Conservation (phyloP, 2,888 invertebrate species). For the Mimumesa dahlbomi region DNA sequence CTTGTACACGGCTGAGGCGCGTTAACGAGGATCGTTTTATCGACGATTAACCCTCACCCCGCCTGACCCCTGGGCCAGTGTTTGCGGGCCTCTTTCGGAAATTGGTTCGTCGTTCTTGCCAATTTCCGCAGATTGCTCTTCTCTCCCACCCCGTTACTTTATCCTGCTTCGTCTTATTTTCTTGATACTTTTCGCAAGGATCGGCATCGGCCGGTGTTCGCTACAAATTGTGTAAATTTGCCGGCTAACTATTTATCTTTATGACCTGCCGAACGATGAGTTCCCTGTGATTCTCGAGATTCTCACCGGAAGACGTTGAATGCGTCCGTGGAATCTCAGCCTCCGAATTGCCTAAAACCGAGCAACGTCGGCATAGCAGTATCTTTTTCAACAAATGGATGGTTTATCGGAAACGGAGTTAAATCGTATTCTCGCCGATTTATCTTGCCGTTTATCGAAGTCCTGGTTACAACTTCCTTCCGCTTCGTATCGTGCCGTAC, state of each 20-base stretch:
- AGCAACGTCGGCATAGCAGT: too few relatives aligned
- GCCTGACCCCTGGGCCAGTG: slow-evolving; percentile 75
- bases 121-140: slow-evolving; percentile 75
- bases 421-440: slow-evolving; percentile 5
- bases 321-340: slow-evolving; percentile 67
- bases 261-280: slow-evolving; percentile 70
- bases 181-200: slow-evolving; percentile 40
- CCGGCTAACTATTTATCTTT: slow-evolving; percentile 79
- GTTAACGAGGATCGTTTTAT: slow-evolving; percentile 80
- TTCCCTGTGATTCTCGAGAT: slow-evolving; percentile 35
- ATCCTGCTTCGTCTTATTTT: slow-evolving; percentile 31
- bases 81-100: slow-evolving; percentile 74
- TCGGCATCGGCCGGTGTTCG: slow-evolving; percentile 59
- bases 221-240: slow-evolving; percentile 79
- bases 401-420: too few relatives aligned
- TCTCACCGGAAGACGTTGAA: slow-evolving; percentile 33
- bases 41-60: slow-evolving; percentile 78
- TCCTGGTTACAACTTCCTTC: slow-evolving; percentile 54
- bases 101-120: slow-evolving; percentile 77
- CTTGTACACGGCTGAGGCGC: slow-evolving; percentile 60
- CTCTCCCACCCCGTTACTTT: slow-evolving; percentile 24
- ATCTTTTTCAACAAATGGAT: neutral
- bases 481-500: slow-evolving; percentile 38
- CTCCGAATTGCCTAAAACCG: too few relatives aligned
- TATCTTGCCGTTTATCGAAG: slow-evolving; percentile 18